Evolutionary conservation across 1,140 invertebrate species (phyloP), one percentile per base, ranked within the genome.

Genomic region (Reticulitermes speratus): DNA sequence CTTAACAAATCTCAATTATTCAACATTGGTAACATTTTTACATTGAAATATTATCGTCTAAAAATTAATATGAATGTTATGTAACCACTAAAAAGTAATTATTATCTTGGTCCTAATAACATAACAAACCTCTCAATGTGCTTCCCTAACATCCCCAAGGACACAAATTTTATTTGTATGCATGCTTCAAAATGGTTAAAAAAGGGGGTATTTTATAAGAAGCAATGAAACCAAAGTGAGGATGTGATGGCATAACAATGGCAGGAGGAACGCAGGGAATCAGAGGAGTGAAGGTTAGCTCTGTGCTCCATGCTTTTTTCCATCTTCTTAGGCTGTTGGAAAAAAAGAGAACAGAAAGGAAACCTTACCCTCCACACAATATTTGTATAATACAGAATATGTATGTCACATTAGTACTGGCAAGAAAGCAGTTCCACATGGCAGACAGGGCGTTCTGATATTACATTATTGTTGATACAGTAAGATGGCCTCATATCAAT

Each of bases 331-430:
- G 82, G 87, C 86, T 86, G 86, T 87, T 69, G 30, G 81, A 82
- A 86, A 84, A 86, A 86, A 52, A 86, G 69, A 87, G 75, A 84
- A 83, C 82, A 82, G 84, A 87, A 87, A 86, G 45, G 82, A 84
- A 65, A 82, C 86, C 87, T 89, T 89, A 89, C 89, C 89, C 86
- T 87, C 82, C 48, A 87, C 84, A 87, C n/a, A 48, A 32, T 52
- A 84, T 75, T 30, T 75, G 65, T 30, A 84, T 84, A 45, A 84
- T 52, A 84, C 83, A 84, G 52, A 55, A 21, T 21, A 19, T 44
- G 23, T 52, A 84, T 84, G 11, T 44, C 44, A 84, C 12, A 44
- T 16, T 32, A 84, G 44, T 84, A 44, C 25, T 45, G 83, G 48
- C 44, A 84, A 44, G 21, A 84, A 84, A 84, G 44, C 48, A 52